Evolutionary conservation across 1,140 invertebrate species (phyloP).

Genomic region (Ostrea denselamellosa): DNA sequence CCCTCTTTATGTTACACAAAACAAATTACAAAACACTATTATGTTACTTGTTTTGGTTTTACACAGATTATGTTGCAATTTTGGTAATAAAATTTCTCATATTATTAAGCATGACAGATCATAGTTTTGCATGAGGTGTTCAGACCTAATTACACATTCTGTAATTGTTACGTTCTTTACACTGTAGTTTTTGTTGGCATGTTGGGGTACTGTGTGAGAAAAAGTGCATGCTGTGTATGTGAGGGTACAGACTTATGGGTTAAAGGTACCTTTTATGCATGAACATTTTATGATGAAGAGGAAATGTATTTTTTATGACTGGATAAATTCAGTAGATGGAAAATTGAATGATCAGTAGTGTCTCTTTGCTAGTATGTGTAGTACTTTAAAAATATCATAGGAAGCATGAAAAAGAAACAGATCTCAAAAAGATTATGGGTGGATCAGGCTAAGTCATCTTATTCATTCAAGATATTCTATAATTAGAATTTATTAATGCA

Average conservation of each 20-base stretch:
- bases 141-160: neutral
- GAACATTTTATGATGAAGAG: neutral
- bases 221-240: neutral
- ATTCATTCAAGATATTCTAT: too few relatives aligned
- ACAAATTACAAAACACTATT: neutral
- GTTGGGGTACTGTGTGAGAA: too few relatives aligned
- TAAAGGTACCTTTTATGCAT: neutral
- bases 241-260: neutral
- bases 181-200: neutral
- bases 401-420: too few relatives aligned
- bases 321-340: neutral
- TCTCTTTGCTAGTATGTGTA: neutral
- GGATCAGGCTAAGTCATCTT: too few relatives aligned
- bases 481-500: too few relatives aligned
- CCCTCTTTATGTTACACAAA: neutral
- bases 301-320: neutral
- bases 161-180: neutral
- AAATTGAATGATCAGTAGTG: neutral
- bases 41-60: neutral
- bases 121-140: constrained; percentile 6
- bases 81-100: constrained; percentile 1
- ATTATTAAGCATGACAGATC: neutral
- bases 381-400: neutral
- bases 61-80: neutral
- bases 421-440: too few relatives aligned